Evolutionary conservation across 1,140 invertebrate species (phyloP).

Genomic region (Druon quercuslanigerum): DNA sequence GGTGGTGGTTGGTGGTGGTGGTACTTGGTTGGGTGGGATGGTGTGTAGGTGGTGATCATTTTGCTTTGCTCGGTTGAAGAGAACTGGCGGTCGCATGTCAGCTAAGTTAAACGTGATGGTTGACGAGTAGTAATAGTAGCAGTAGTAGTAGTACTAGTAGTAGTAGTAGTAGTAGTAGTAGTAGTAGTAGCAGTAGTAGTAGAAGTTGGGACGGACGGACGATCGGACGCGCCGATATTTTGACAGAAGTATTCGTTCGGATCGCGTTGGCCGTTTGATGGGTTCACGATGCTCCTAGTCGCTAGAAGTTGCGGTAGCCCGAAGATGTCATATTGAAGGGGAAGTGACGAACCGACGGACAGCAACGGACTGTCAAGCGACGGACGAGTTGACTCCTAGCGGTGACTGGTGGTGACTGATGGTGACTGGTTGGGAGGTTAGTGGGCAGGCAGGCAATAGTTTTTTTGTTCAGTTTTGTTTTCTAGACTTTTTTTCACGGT

Average conservation of each 20-base stretch:
- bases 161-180: slow-evolving; percentile 67
- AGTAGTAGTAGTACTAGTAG: slow-evolving; percentile 55
- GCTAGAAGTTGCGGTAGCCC: slow-evolving; percentile 66
- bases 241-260: slow-evolving; percentile 67
- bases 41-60: slow-evolving; percentile 74
- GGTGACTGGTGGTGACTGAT: slow-evolving; percentile 74
- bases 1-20: slow-evolving; percentile 66
- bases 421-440: slow-evolving; percentile 76
- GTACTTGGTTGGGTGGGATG: slow-evolving; percentile 69
- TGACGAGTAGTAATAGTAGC: slow-evolving; percentile 69
- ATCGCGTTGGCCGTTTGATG: slow-evolving; percentile 69
- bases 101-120: slow-evolving; percentile 73
- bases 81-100: slow-evolving; percentile 68
- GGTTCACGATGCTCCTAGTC: slow-evolving; percentile 68
- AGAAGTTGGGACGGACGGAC: slow-evolving; percentile 68
- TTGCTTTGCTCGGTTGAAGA: slow-evolving; percentile 73
- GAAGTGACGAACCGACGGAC: slow-evolving; percentile 64
- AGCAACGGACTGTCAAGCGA: slow-evolving; percentile 71
- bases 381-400: slow-evolving; percentile 69
- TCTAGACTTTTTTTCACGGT: slow-evolving; percentile 73
- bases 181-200: slow-evolving; percentile 55
- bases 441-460: slow-evolving; percentile 74
- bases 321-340: slow-evolving; percentile 67
- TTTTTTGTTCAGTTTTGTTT: slow-evolving; percentile 70
- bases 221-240: slow-evolving; percentile 66